Conservation (phyloP, 2,797 vertebrate species). For the Adelosebastes latens region DNA sequence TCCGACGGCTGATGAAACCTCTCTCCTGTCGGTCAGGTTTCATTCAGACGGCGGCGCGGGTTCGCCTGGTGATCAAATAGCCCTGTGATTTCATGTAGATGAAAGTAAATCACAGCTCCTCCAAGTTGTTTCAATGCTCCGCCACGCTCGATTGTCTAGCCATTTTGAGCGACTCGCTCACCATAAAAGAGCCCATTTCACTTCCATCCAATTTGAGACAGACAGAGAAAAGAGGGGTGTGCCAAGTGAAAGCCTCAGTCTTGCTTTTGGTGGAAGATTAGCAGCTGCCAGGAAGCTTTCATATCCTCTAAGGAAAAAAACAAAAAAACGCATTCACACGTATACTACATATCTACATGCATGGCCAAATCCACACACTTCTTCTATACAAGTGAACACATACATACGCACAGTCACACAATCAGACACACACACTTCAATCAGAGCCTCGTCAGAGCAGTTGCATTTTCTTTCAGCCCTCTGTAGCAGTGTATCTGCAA, state of each 20-base stretch:
- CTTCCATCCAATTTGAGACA: slow-evolving; percentile 64
- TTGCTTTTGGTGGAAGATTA: slow-evolving; percentile 70
- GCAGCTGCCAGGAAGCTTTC: slow-evolving; percentile 66
- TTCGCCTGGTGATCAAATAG: slow-evolving; percentile 65
- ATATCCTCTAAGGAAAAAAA: slow-evolving; percentile 35
- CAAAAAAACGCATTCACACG: slow-evolving; percentile 4
- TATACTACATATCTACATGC: slow-evolving; percentile 19
- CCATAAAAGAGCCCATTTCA: slow-evolving; percentile 68
- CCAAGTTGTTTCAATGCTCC: slow-evolving; percentile 69
- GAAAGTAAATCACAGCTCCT: slow-evolving; percentile 69
- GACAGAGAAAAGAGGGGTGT: slow-evolving; percentile 59
- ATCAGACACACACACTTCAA: slow-evolving; percentile 44
- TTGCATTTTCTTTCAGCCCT: slow-evolving; percentile 61
- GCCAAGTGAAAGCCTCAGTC: slow-evolving; percentile 58
- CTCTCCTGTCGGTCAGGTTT: slow-evolving; percentile 49
- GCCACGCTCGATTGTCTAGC: slow-evolving; percentile 65
- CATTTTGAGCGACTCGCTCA: slow-evolving; percentile 52
- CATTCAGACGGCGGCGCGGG: slow-evolving; percentile 28
- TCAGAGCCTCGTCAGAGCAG: slow-evolving; percentile 49
- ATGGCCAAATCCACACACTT: slow-evolving; percentile 26
- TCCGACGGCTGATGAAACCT: slow-evolving; percentile 51
- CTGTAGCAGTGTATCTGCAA: slow-evolving; percentile 71
- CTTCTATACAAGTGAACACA: slow-evolving; percentile 3
- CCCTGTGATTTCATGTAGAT: slow-evolving; percentile 73
- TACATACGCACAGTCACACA: slow-evolving; percentile 10